phyloP scores from a whole-genome alignment of 2,113 vertebrate genomes.

The Thalassarche chlororhynchos region DNA sequence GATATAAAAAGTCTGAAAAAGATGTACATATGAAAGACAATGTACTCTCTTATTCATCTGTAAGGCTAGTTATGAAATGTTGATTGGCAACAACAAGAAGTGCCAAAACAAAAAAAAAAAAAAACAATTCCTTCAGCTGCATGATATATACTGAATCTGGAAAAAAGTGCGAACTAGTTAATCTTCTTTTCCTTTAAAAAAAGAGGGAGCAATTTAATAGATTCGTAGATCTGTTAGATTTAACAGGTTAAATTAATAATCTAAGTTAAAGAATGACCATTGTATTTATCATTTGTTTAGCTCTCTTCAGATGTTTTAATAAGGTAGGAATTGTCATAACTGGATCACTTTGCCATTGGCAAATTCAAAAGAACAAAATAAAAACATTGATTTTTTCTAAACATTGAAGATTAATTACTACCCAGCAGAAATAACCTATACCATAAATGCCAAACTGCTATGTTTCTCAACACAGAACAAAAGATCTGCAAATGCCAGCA shows the following conservation, averaged over 20 bases:
- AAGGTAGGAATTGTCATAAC: neutral
- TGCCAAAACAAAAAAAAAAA: neutral
- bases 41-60: neutral
- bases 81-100: neutral
- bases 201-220: neutral
- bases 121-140: neutral
- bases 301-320: neutral
- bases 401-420: neutral
- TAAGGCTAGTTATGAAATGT: neutral
- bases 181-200: neutral
- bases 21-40: neutral
- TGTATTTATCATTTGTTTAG: neutral
- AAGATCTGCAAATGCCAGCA: conserved; percentile 70
- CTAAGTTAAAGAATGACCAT: neutral
- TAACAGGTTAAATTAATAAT: neutral
- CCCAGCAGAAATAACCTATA: conserved; percentile 25
- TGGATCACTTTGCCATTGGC: neutral
- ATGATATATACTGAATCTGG: neutral
- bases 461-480: conserved; percentile 63
- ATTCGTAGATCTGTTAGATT: neutral
- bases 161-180: neutral
- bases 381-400: neutral
- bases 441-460: conserved; percentile 37
- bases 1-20: neutral
- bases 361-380: neutral